Evolutionary conservation across 2,113 vertebrate species (phyloP), one percentile per base, ranked within the genome.

Genomic region (Laticauda colubrina): DNA sequence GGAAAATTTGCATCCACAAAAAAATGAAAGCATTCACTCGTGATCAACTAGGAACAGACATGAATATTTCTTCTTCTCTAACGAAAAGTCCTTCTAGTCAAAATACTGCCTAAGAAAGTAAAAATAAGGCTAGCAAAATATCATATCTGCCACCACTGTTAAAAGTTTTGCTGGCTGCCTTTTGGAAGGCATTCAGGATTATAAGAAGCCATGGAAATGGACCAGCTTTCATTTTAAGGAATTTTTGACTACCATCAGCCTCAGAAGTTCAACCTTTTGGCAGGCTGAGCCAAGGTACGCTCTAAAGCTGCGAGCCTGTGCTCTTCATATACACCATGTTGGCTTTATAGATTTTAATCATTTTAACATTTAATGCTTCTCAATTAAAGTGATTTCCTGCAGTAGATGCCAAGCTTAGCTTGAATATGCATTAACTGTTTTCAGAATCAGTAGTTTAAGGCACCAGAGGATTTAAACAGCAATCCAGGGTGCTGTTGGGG

Each of bases 301-400:
- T 89, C 75, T 61, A 14, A 89, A 90, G 55, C 21, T 57, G 91
- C 12, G 10, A 29, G 54, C 81, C 81, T 81, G 90, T 95, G 86
- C 94, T 89, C 93, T 94, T 95, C 85, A n/a, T 0, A 87, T 95
- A 95, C 96, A 5, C 96, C 97, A 95, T 92, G 95, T 96, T 96
- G 96, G 97, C 93, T 97, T 97, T 97, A 97, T 94, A 0, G 93
- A 94, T 97, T 97, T 98, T 97, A 98, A 98, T 98, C 97, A 98
- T 98, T 97, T 98, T 97, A 98, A 97, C 97, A 97, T 98, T 98
- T 98, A 98, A 98, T 98, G 97, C 97, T 96, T 95, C 97, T 98
- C 98, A 98, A 98, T 98, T 98, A 98, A 98, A 98, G 98, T 98
- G 98, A 98, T 98, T 98, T 98, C 97, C 97, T 96, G 96, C 96